Evolutionary conservation across 2,797 vertebrate species (phyloP).

Genomic region (Prionace glauca): DNA sequence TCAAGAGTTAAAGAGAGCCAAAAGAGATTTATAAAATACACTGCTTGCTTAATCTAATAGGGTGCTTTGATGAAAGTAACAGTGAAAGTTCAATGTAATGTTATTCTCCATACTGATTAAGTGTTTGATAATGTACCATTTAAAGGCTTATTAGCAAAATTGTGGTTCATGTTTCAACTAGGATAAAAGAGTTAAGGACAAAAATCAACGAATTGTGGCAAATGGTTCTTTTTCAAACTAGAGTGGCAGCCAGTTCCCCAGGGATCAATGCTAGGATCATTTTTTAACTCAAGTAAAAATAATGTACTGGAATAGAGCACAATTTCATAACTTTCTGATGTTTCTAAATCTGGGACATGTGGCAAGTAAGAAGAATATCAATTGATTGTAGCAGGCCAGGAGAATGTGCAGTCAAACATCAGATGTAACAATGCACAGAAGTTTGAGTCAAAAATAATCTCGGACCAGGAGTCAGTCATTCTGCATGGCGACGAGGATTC

Average conservation of each 20-base stretch:
- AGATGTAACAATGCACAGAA: no score
- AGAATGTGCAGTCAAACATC: no score
- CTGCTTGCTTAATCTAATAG: no score
- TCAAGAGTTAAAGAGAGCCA: background rate
- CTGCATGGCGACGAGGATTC: no score
- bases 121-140: no score
- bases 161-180: background rate
- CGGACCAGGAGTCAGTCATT: no score
- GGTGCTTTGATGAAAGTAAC: background rate
- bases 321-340: background rate
- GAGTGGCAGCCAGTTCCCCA: background rate
- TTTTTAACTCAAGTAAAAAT: background rate
- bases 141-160: no score
- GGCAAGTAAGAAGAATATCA: no score
- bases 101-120: background rate
- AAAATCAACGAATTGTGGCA: background rate
- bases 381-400: no score
- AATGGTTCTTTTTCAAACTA: background rate
- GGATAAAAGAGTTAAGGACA: background rate
- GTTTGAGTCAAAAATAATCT: no score
- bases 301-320: no score
- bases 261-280: background rate
- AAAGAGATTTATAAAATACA: background rate
- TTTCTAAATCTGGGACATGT: background rate
- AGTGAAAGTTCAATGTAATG: background rate